Conservation (phyloP, 2,113 vertebrate genomes). For the Octodon degus region DNA sequence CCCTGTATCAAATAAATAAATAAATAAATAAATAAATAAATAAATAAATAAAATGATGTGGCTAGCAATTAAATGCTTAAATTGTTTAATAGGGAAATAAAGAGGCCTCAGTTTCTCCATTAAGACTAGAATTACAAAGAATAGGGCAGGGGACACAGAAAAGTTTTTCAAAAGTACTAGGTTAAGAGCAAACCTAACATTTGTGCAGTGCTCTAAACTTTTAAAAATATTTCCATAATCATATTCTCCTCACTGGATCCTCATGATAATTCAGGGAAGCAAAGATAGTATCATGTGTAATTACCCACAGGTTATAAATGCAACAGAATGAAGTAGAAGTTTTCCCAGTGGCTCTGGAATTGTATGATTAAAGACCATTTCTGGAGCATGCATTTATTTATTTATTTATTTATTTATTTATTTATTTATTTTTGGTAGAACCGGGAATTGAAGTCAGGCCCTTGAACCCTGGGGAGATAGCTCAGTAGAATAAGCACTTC, state of each 20-base stretch:
- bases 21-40: no score
- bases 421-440: no score
- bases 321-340: background rate
- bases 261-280: background rate
- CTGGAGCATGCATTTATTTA: no score
- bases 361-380: background rate
- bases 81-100: background rate
- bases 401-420: no score
- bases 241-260: background rate
- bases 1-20: no score
- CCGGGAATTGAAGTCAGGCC: no score
- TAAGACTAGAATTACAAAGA: slow-evolving; percentile 44
- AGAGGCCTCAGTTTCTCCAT: background rate
- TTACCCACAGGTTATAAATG: background rate
- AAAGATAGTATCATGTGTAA: background rate
- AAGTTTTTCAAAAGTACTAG: slow-evolving; percentile 15
- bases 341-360: background rate
- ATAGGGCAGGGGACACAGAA: slow-evolving; percentile 17
- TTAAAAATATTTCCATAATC: slow-evolving; percentile 18
- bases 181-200: background rate
- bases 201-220: slow-evolving; percentile 8
- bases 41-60: background rate
- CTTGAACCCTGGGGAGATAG: no score
- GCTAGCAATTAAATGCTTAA: slow-evolving; percentile 8
- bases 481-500: no score